These are phyloP conservation scores for Leptinotarsa haldemani DNA, from an alignment of 2,888 invertebrate species.

Conservation along the genomic window DNA sequence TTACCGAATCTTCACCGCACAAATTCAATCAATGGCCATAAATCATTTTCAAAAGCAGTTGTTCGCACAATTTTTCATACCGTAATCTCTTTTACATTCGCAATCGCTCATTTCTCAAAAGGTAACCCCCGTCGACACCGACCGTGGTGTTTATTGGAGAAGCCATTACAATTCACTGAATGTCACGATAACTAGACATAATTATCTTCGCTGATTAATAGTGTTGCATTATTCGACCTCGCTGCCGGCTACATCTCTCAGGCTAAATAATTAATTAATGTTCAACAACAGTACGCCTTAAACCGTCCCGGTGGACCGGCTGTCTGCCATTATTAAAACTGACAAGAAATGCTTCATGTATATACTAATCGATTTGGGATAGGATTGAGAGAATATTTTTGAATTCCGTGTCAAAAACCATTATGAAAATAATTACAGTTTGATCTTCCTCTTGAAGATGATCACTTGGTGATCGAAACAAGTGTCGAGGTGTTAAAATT, in stretches of 20 bases:
- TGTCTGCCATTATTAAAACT: constrained; percentile 36
- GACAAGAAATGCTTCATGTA: constrained; percentile 31
- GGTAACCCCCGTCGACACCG: constrained; percentile 19
- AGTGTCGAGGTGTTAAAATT: too few species aligned
- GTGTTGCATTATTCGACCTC: constrained; percentile 53
- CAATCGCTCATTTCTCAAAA: constrained; percentile 11
- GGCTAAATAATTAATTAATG: constrained; percentile 53
- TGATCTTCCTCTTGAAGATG: too few species aligned
- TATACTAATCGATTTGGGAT: constrained; percentile 27
- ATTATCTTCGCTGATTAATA: constrained; percentile 56
- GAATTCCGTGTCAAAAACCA: not conserved
- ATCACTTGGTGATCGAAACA: too few species aligned
- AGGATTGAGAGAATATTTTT: not conserved
- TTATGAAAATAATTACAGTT: too few species aligned
- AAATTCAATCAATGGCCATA: not conserved
- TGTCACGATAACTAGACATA: constrained; percentile 55
- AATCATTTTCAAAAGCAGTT: not conserved
- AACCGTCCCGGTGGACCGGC: constrained; percentile 42
- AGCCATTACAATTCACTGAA: constrained; percentile 40
- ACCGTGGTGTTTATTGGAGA: constrained; percentile 32
- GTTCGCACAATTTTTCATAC: not conserved
- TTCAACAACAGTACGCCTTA: constrained; percentile 45
- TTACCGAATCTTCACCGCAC: not conserved
- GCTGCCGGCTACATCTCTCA: constrained; percentile 43
- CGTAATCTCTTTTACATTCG: constrained; percentile 11